These are phyloP conservation scores for Tuta absoluta DNA, from an alignment of 2,888 invertebrate genomes.

Conservation along the genomic window DNA sequence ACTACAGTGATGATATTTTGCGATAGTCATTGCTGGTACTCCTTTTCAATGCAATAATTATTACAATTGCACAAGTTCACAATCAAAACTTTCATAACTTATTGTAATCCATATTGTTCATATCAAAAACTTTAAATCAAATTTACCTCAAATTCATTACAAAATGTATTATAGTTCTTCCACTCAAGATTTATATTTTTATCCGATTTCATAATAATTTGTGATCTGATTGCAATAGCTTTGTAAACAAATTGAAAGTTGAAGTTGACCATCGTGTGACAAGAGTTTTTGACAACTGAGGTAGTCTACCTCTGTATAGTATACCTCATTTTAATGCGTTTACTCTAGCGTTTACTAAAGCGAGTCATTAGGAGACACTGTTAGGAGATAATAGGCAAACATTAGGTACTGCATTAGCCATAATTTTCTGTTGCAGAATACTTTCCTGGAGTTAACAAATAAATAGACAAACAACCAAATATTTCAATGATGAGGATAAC, in stretches of 20 bases:
- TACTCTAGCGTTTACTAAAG: background rate
- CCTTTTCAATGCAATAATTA: constrained; percentile 14
- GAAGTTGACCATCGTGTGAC: constrained; percentile 18
- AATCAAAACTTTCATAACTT: constrained; percentile 17
- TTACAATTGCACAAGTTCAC: constrained; percentile 1
- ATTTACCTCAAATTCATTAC: constrained; percentile 48
- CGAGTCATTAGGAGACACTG: background rate
- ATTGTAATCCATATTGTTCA: background rate
- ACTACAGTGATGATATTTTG: constrained; percentile 27
- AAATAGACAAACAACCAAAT: constrained; percentile 4
- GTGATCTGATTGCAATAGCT: constrained; percentile 7
- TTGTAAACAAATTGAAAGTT: background rate
- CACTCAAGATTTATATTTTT: constrained; percentile 25
- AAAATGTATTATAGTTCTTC: constrained; percentile 49
- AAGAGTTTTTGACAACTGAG: constrained; percentile 13
- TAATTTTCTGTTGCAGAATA: background rate
- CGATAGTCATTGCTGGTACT: constrained; percentile 30
- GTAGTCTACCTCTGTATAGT: background rate
- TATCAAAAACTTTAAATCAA: constrained; percentile 10
- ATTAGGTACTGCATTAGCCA: background rate
- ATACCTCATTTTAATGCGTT: background rate
- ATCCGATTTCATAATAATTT: constrained; percentile 19
- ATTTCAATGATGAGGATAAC: constrained; percentile 6
- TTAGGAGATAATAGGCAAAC: background rate
- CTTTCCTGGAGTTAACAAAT: background rate